Evolutionary conservation across 2,888 invertebrate genomes (phyloP), one percentile per base, ranked within the genome.

Genomic region (Ennomos fuscantarius): DNA sequence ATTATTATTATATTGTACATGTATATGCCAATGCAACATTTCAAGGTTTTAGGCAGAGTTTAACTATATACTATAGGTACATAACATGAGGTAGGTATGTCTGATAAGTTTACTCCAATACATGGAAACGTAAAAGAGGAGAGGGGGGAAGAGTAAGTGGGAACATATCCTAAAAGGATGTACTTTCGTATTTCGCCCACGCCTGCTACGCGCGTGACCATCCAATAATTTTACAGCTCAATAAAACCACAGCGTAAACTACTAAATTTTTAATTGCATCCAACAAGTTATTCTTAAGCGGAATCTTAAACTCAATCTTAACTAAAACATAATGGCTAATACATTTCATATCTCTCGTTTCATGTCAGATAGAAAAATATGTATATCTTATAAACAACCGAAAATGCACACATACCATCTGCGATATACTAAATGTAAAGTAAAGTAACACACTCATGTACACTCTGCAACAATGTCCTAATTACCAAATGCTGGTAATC

Each of bases 201-300:
- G 24, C 24, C 24, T 6, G 24, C 24, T 24, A 24, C 6, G 24
- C 3, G 6, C 24, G 24, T 6, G 24, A 15, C 15, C 3, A 15
- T 2, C 1, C 6, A 24, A 6, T 24, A 6, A 0, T 6, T 60
- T 73, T 79, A 75, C 51, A 58, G 68, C 55, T 73, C 76, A 76
- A 63, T 45, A 37, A 60, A 62, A 72, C 68, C 70, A 69, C 63
- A 65, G 62, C 46, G 75, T 76, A 63, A 87, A 84, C 87, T 87
- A 88, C 87, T 82, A 86, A 85, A 87, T 86, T 83, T 88, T 90
- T 88, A 85, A 87, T 90, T 84, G 84, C 82, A 83, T 89, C 85
- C 88, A 90, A 90, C 89, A 88, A 87, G 81, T 87, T 85, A 88
- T 83, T 87, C 86, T 89, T 89, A 90, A 87, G 89, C 87, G 73